These are phyloP conservation scores for Coreius guichenoti DNA, from an alignment of 2,797 vertebrate species.

Conservation along the genomic window DNA sequence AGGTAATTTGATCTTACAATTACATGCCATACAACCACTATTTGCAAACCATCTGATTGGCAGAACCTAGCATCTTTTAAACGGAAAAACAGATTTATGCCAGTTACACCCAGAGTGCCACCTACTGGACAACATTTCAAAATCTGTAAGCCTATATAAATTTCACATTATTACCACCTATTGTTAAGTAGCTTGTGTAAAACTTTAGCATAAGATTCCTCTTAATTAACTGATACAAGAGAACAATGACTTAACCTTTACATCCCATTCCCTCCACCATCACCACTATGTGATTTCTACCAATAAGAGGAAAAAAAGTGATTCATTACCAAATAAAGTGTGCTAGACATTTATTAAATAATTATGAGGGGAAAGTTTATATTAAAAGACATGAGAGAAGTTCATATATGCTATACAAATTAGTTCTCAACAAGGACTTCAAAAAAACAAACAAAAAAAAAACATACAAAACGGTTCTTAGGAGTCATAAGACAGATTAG, in stretches of 20 bases:
- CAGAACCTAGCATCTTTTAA: background rate
- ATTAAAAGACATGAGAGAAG: conserved; percentile 12
- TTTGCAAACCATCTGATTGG: conserved; percentile 5
- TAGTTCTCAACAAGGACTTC: background rate
- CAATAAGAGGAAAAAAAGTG: background rate
- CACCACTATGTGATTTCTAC: conserved; percentile 25
- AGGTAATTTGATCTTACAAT: conserved; percentile 16
- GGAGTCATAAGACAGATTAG: background rate
- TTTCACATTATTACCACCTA: background rate
- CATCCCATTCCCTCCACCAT: conserved; percentile 13
- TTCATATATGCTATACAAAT: conserved; percentile 13
- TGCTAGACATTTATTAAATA: conserved; percentile 49
- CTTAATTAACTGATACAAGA: background rate
- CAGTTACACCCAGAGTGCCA: conserved; percentile 11
- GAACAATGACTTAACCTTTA: conserved; percentile 10
- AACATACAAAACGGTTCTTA: conserved; percentile 33
- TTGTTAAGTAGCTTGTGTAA: background rate
- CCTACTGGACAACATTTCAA: conserved; percentile 24
- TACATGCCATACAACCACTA: background rate
- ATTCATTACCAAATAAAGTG: conserved; percentile 3
- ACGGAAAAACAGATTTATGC: background rate
- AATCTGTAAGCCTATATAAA: background rate
- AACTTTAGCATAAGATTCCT: background rate
- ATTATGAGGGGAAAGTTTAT: conserved; percentile 11
- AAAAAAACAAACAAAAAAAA: background rate